Percentiles rank a stretch among this genome's conserved stretches.
Conservation (phyloP, 2,113 vertebrate genomes). For the Spea multiplicata region DNA sequence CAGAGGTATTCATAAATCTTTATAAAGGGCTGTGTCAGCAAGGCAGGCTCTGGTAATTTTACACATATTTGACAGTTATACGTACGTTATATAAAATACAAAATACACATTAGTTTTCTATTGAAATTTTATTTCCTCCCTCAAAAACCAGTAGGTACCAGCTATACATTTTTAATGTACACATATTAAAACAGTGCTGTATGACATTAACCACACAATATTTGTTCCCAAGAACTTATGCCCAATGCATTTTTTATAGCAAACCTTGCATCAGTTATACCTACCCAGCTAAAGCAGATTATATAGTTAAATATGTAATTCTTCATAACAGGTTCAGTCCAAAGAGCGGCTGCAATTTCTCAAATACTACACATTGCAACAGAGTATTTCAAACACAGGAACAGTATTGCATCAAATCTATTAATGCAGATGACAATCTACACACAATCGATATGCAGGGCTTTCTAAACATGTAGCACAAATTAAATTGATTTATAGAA, state of each 20-base stretch:
- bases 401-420: neutral
- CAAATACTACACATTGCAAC: no score
- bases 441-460: no score
- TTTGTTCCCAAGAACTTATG: neutral
- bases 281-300: neutral
- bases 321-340: no score
- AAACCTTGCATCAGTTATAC: neutral
- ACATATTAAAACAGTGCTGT: conserved; percentile 12
- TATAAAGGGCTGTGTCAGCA: no score
- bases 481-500: no score
- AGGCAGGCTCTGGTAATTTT: no score
- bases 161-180: neutral
- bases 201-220: neutral
- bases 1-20: no score
- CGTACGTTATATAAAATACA: neutral
- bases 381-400: neutral
- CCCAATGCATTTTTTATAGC: neutral
- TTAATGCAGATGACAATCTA: no score
- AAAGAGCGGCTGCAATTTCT: no score
- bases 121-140: conserved; percentile 12
- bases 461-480: no score
- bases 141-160: conserved; percentile 6
- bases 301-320: neutral
- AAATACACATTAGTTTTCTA: neutral
- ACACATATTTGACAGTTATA: no score